A percentile compares a stretch with the other conserved stretches of the same genome.
phyloP scores from a whole-genome alignment of 2,888 invertebrate genomes.

The Tethea ocularis region DNA sequence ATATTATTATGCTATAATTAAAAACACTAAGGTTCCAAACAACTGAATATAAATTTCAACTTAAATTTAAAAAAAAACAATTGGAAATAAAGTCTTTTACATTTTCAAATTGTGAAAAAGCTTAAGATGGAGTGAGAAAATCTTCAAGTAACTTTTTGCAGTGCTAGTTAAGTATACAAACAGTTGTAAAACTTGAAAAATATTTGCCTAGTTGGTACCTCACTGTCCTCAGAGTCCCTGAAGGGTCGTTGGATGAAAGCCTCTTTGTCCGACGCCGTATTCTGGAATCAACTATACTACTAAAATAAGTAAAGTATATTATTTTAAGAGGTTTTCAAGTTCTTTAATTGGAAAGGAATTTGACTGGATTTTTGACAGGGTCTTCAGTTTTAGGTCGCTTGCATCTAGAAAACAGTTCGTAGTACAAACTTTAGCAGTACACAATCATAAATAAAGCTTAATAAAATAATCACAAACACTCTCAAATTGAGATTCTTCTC shows the following conservation, averaged over 20 bases:
- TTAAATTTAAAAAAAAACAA: background rate
- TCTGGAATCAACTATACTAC: slow-evolving; percentile 18
- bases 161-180: slow-evolving; percentile 42
- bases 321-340: no score
- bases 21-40: no score
- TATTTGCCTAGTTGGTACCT: slow-evolving; percentile 46
- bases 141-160: slow-evolving; percentile 14
- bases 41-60: no score
- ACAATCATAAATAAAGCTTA: no score
- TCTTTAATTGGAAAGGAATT: no score
- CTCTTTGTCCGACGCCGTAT: slow-evolving; percentile 34
- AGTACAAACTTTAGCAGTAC: no score
- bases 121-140: slow-evolving; percentile 6
- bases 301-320: background rate
- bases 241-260: slow-evolving; percentile 48
- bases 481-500: no score
- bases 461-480: no score
- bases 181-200: slow-evolving; percentile 43
- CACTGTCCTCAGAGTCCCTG: slow-evolving; percentile 36
- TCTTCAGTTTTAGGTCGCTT: no score
- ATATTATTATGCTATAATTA: no score
- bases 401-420: no score
- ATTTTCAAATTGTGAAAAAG: slow-evolving; percentile 1
- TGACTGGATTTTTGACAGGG: no score
- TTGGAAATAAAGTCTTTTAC: background rate